phyloP scores from a whole-genome alignment of 2,797 vertebrate species.

The Menidia menidia region DNA sequence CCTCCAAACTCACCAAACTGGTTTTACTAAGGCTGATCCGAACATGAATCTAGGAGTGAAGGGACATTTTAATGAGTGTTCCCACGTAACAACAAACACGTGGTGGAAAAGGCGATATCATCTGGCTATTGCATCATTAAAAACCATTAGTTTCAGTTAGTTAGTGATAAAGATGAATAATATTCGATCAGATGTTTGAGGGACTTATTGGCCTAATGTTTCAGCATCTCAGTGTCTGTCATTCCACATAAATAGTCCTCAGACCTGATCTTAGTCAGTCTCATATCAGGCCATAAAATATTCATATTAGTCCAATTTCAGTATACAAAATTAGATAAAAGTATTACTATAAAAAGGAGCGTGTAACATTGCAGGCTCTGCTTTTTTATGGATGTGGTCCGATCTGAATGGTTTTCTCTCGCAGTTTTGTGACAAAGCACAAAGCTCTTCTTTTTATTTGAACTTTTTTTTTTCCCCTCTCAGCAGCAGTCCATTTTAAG shows the following conservation, averaged over 20 bases:
- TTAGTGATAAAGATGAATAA: too few relatives aligned
- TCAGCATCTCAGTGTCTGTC: too few relatives aligned
- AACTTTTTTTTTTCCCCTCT: neutral
- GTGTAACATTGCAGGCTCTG: neutral
- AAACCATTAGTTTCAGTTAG: neutral
- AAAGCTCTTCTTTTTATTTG: too few relatives aligned
- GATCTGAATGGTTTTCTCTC: neutral
- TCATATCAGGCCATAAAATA: neutral
- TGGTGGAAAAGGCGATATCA: neutral
- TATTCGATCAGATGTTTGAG: too few relatives aligned
- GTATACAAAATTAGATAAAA: too few relatives aligned
- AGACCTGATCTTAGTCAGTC: neutral
- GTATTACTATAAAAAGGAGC: neutral
- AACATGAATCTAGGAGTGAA: conserved; percentile 1
- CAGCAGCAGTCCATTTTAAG: neutral
- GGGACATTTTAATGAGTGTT: conserved; percentile 15
- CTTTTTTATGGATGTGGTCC: neutral
- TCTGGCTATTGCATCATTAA: neutral
- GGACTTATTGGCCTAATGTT: too few relatives aligned
- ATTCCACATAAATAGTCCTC: too few relatives aligned
- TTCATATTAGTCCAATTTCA: neutral
- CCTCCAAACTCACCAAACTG: conserved; percentile 27
- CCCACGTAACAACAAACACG: neutral
- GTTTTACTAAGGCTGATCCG: conserved; percentile 23
- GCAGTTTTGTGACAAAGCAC: too few relatives aligned